Percentiles rank a stretch among this genome's conserved stretches.
Conservation (phyloP, 2,888 invertebrate species). For the Incurvaria masculella region DNA sequence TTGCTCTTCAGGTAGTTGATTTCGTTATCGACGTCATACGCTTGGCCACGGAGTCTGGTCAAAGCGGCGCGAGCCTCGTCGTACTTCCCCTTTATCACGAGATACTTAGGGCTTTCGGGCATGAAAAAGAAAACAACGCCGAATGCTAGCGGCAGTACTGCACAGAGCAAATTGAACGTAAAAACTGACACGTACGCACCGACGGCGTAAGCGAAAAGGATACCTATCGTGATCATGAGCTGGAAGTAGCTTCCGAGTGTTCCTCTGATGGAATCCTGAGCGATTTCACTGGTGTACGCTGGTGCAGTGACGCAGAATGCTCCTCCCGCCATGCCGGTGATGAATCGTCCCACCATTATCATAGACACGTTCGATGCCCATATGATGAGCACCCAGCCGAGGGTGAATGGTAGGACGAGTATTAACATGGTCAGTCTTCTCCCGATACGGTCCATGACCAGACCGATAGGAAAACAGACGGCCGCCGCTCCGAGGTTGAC, state of each 20-base stretch:
- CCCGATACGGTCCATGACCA: conserved; percentile 67
- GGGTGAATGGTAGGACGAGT: conserved; percentile 63
- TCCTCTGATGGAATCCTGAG: conserved; percentile 80
- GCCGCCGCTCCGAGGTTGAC: conserved; percentile 71
- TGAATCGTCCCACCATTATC: conserved; percentile 64
- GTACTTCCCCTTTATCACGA: conserved; percentile 60
- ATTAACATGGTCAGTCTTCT: conserved; percentile 66
- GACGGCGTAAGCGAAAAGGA: conserved; percentile 70
- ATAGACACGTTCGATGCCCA: conserved; percentile 62
- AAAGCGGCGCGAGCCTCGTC: conserved; percentile 68
- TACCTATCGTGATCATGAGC: conserved; percentile 79
- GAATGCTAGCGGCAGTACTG: conserved; percentile 65
- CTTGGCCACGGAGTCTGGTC: conserved; percentile 67
- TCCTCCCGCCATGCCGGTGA: conserved; percentile 73
- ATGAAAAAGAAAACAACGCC: conserved; percentile 72
- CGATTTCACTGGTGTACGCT: conserved; percentile 82
- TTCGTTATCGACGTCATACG: conserved; percentile 66
- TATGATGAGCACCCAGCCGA: conserved; percentile 73
- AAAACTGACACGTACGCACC: conserved; percentile 60
- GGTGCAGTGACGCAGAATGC: conserved; percentile 83
- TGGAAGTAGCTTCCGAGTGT: conserved; percentile 86
- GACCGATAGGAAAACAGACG: conserved; percentile 71
- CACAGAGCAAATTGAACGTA: conserved; percentile 63
- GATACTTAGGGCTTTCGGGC: conserved; percentile 82
- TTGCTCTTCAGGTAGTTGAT: conserved; percentile 57